Base-by-base conservation (phyloP, 1,140 invertebrate species). In the Cotesia glomerata region DNA sequence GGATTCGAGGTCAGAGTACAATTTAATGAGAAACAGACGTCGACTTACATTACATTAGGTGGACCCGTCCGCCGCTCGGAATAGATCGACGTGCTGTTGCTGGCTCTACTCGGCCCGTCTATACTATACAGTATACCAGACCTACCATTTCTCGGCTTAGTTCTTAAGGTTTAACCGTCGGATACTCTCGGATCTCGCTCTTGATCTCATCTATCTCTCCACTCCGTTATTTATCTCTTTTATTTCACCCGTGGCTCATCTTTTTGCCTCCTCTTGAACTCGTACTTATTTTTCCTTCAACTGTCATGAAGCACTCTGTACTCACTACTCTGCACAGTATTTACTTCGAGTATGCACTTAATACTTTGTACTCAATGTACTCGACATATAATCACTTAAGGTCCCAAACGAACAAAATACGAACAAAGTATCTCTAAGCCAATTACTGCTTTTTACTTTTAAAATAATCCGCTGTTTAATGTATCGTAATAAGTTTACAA, bases 21-120 rank as follows among this genome's bases (percentile, higher is more conserved):
- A 84, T 85, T 84, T 86, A 86, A 86, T 86, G 85, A 86, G 84
- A 85, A 87, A 84, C 85, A 86, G 84, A 85, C 84, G 83, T 76
- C 80, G 81, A 84, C 78, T 84, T 84, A 45, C 39, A 45, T 45
- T 45, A 45, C 39, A 45, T 45, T 45, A 83, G 84, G 84, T 82
- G 81, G 79, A 77, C 68, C 71, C 75, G 78, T 74, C 75, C 72
- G 78, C 82, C 76, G 78, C 82, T 76, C 78, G 80, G 82, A 86
- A 86, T 86, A 86, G 85, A 86, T 83, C 78, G 79, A 79, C 82
- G 80, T 79, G 77, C 78, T 45, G 39, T 45, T 45, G 39, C 39
- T 45, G 39, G 7, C 39, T 45, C 39, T 11, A 45, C 80, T 78
- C 7, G 11, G 39, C 11, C 39, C 39, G 39, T 26, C 26, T 26